Percentiles rank a stretch among this genome's conserved stretches.
phyloP scores from a whole-genome alignment of 2,888 invertebrate genomes.

The Trichogramma evanescens region DNA sequence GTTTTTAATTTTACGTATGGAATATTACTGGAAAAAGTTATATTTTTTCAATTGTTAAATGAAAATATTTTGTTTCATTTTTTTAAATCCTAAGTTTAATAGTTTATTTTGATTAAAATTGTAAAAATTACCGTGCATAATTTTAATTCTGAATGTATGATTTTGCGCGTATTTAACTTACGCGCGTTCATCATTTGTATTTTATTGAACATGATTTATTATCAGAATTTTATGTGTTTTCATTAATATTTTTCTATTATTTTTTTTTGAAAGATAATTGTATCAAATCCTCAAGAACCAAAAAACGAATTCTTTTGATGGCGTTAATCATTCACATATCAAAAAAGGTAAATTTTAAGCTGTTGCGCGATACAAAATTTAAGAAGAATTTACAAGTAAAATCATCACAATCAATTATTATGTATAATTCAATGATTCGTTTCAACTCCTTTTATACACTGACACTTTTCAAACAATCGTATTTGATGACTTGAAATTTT shows the following conservation, averaged over 20 bases:
- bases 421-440: no score
- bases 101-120: neutral
- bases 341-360: slow-evolving; percentile 15
- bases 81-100: neutral
- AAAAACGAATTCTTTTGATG: slow-evolving; percentile 15
- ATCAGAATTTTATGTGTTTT: slow-evolving; percentile 3
- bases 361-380: no score
- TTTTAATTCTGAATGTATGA: slow-evolving; percentile 2
- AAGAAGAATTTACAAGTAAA: no score
- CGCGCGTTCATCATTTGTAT: slow-evolving; percentile 4
- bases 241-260: slow-evolving; percentile 5
- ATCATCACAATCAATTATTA: no score
- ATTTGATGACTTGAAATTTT: no score
- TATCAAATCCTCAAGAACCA: no score
- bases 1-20: neutral
- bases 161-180: neutral
- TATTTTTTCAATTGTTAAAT: neutral
- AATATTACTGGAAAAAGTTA: no score
- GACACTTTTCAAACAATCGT: no score
- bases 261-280: neutral
- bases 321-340: slow-evolving; percentile 28
- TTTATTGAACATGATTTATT: neutral
- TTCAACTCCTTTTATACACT: no score
- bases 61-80: slow-evolving; percentile 1
- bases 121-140: slow-evolving; percentile 9